phyloP scores from a whole-genome alignment of 2,113 vertebrate genomes.

The Tetrao urogallus region DNA sequence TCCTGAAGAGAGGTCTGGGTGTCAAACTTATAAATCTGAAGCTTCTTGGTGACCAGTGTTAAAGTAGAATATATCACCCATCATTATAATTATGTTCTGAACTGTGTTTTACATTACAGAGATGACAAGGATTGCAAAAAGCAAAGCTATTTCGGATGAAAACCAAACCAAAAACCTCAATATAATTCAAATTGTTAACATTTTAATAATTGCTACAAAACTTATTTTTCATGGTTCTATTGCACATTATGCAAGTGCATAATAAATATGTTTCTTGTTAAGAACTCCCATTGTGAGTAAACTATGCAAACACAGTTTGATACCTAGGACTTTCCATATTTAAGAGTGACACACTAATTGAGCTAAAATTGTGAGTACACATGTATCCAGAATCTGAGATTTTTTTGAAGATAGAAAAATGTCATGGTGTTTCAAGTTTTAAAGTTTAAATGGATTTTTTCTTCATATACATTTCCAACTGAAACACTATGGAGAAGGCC shows the following conservation, averaged over 20 bases:
- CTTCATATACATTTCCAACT: background rate
- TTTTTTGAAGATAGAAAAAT: background rate
- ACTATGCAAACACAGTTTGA: background rate
- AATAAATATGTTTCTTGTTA: background rate
- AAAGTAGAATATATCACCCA: background rate
- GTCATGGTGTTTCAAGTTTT: background rate
- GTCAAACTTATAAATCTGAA: background rate
- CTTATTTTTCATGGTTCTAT: background rate
- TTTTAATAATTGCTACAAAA: background rate
- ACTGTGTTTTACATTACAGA: background rate
- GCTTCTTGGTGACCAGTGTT: background rate
- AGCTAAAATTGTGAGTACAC: background rate
- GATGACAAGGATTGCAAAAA: background rate
- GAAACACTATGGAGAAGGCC: background rate
- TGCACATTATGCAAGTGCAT: background rate
- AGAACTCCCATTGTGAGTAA: background rate
- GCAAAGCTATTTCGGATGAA: background rate
- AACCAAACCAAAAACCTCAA: background rate
- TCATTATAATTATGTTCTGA: background rate
- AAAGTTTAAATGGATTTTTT: background rate
- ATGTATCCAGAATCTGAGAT: background rate
- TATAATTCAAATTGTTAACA: background rate
- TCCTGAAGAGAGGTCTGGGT: background rate
- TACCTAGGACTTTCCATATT: background rate
- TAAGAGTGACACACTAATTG: background rate